Conservation (phyloP, 2,888 invertebrate species). For the Callosobruchus maculatus region DNA sequence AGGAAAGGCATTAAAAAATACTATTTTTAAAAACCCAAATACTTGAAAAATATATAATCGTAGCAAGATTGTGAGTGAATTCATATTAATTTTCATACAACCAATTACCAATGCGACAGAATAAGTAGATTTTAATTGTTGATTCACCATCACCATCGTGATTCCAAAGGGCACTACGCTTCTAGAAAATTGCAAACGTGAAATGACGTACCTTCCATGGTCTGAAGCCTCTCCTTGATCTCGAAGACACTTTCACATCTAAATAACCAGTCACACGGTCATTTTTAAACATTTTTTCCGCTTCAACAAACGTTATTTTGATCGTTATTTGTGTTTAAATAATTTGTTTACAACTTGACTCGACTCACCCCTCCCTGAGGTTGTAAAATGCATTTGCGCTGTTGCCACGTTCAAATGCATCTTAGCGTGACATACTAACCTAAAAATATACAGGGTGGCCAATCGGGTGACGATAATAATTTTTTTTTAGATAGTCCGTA, state of each 20-base stretch:
- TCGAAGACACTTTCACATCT: constrained; percentile 62
- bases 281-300: constrained; percentile 7
- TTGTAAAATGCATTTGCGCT: not conserved
- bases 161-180: constrained; percentile 10
- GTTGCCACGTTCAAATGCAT: not conserved
- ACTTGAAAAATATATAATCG: too few species aligned
- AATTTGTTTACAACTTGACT: not conserved
- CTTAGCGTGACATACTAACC: not conserved
- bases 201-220: constrained; percentile 58
- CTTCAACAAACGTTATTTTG: not conserved
- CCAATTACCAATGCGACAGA: too few species aligned
- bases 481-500: too few species aligned
- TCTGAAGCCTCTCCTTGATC: constrained; percentile 58
- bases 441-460: too few species aligned
- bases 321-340: not conserved
- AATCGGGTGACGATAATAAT: too few species aligned
- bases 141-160: too few species aligned
- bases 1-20: too few species aligned
- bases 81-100: too few species aligned
- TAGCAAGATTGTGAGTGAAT: too few species aligned
- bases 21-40: too few species aligned
- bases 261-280: constrained; percentile 56
- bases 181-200: not conserved
- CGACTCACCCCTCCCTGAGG: not conserved
- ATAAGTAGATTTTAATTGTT: too few species aligned